Conservation (phyloP, 2,888 invertebrate genomes). For the Lydus trimaculatus region DNA sequence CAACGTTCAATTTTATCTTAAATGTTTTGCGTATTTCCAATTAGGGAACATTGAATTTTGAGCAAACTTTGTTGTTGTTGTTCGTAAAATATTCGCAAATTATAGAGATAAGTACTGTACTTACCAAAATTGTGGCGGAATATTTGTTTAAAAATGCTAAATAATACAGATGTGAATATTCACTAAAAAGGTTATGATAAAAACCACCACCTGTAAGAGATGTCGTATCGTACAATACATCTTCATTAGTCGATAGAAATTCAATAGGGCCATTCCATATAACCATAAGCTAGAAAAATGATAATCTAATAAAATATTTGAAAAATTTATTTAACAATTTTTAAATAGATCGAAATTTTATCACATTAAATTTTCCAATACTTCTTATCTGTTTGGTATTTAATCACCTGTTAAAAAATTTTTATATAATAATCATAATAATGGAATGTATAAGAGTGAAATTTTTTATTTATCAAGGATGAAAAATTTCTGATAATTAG, state of each 20-base stretch:
- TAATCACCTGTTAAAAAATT: background rate
- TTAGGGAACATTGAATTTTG: no score
- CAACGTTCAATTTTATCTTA: no score
- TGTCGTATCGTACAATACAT: slow-evolving; percentile 60
- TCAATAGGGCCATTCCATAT: slow-evolving; percentile 62
- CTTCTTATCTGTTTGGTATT: background rate
- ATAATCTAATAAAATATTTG: slow-evolving; percentile 9
- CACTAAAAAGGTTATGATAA: slow-evolving; percentile 47
- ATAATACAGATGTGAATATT: slow-evolving; percentile 36
- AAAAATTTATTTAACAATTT: slow-evolving; percentile 11
- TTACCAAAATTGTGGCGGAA: slow-evolving; percentile 17
- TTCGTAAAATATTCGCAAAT: no score
- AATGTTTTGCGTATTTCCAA: no score
- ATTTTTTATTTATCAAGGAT: no score
- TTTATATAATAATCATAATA: background rate
- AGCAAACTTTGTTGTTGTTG: no score
- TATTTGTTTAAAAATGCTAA: slow-evolving; percentile 27
- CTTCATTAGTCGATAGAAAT: slow-evolving; percentile 58
- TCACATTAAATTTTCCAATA: background rate
- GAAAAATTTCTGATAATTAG: no score
- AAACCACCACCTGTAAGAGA: slow-evolving; percentile 61
- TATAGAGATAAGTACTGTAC: no score
- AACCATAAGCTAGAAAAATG: slow-evolving; percentile 58
- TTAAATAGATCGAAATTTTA: background rate
- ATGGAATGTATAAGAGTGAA: no score